phyloP scores from a whole-genome alignment of 2,888 invertebrate genomes.

The Eretmocerus hayati region DNA sequence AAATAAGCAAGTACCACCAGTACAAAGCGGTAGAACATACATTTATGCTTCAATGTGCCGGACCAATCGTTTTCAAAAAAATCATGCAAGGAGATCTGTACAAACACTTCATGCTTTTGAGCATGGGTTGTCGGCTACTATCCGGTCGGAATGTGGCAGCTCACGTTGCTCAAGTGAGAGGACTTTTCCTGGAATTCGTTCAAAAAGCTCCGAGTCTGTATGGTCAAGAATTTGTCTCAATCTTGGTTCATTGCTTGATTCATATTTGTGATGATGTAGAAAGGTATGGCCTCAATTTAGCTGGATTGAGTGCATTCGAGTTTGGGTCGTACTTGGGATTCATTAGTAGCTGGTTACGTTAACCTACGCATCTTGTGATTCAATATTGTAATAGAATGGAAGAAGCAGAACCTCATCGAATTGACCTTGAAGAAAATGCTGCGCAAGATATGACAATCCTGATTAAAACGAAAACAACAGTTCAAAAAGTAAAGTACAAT shows the following conservation, averaged over 20 bases:
- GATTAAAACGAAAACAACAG: not conserved
- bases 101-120: conserved; percentile 16
- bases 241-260: conserved; percentile 3
- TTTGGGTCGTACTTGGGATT: not conserved
- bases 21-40: conserved; percentile 22
- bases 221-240: not conserved
- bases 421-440: too few species aligned
- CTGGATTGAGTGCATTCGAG: not conserved
- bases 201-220: not conserved
- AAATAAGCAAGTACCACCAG: conserved; percentile 1
- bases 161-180: not conserved
- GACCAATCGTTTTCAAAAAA: conserved; percentile 24
- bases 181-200: conserved; percentile 1
- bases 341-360: not conserved
- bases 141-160: not conserved
- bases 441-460: too few species aligned
- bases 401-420: not conserved
- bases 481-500: not conserved
- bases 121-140: conserved; percentile 3
- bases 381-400: not conserved
- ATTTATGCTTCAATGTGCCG: conserved; percentile 24
- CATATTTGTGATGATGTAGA: conserved; percentile 4
- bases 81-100: conserved; percentile 12
- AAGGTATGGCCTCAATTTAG: not conserved
- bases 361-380: not conserved